phyloP scores from a whole-genome alignment of 2,113 vertebrate species.

The Sapajus apella region DNA sequence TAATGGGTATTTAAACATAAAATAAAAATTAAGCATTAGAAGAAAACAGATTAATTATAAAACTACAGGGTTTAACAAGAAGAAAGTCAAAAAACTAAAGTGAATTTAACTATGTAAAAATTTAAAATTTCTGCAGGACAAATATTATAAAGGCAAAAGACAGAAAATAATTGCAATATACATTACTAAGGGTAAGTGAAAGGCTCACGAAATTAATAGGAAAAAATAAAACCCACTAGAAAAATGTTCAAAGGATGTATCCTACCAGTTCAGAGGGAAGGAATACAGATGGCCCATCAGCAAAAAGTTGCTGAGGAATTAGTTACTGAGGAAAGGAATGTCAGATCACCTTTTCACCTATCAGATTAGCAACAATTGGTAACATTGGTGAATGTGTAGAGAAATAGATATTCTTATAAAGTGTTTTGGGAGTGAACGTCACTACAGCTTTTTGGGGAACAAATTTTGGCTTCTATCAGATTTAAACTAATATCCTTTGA shows the following conservation, averaged over 20 bases:
- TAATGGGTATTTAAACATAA: not conserved
- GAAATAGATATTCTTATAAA: not conserved
- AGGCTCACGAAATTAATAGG: not conserved
- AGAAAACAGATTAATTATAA: not conserved
- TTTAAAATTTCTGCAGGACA: not conserved
- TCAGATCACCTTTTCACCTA: fast-evolving
- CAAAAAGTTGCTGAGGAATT: too few species aligned
- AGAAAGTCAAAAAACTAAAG: conserved; percentile 6
- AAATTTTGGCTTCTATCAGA: not conserved
- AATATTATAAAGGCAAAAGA: not conserved
- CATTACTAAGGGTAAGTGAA: not conserved
- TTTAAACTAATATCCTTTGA: not conserved
- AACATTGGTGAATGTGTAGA: too few species aligned
- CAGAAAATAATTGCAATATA: not conserved
- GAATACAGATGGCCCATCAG: fast-evolving
- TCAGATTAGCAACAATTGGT: not conserved
- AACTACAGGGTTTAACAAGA: not conserved
- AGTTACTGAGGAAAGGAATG: not conserved
- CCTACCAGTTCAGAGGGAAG: not conserved
- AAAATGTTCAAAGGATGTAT: not conserved
- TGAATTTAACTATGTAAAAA: not conserved
- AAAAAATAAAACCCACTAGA: not conserved
- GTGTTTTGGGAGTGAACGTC: not conserved
- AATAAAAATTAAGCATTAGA: not conserved
- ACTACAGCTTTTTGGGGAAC: not conserved